Conservation (phyloP, 2,113 vertebrate genomes). For the Rallus limicola region DNA sequence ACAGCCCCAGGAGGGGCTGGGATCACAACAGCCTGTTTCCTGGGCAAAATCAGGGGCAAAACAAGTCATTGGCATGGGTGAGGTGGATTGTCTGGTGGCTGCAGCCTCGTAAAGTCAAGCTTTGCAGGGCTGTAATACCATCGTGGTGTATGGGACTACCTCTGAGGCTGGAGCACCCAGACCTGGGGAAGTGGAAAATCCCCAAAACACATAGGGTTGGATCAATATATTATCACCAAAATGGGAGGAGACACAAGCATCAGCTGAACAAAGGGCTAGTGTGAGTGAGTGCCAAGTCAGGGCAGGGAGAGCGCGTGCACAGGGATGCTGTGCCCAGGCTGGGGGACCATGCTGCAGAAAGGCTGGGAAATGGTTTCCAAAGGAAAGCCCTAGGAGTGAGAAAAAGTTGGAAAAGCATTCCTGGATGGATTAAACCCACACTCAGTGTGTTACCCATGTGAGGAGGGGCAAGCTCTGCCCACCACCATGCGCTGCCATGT, state of each 20-base stretch:
- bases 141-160: background rate
- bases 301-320: fast-evolving
- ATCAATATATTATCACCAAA: background rate
- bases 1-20: background rate
- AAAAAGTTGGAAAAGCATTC: background rate
- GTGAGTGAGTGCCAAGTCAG: background rate
- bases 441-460: background rate
- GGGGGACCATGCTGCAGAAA: background rate
- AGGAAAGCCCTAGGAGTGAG: background rate
- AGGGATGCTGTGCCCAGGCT: background rate
- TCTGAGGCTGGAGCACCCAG: background rate
- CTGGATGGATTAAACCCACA: background rate
- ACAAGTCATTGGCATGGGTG: background rate
- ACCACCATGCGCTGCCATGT: fast-evolving
- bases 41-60: fast-evolving
- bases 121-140: background rate
- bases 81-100: background rate
- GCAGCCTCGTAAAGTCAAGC: background rate
- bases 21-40: background rate
- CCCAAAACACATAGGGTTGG: background rate
- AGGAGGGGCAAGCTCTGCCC: background rate
- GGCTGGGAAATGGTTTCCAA: background rate
- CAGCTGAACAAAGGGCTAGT: background rate
- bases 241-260: background rate
- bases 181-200: background rate